phyloP scores from a whole-genome alignment of 1,140 invertebrate species.

The Ctenoplectra terminalis region DNA sequence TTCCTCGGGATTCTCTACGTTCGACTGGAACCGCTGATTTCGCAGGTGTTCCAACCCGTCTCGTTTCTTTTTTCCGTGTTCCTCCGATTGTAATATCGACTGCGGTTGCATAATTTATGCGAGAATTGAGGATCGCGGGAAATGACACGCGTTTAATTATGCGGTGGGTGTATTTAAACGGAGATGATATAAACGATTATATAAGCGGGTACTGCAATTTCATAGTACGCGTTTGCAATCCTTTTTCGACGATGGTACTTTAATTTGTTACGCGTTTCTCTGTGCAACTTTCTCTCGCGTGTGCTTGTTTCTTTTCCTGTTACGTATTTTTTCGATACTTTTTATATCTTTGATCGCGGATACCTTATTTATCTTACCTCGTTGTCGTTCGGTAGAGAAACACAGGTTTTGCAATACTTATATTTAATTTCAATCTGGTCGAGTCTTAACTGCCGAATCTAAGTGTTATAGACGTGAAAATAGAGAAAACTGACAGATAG shows the following conservation, averaged over 20 bases:
- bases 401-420: too few species aligned
- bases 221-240: too few species aligned
- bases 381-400: too few species aligned
- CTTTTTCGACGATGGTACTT: not conserved
- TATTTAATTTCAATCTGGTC: too few species aligned
- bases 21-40: constrained; percentile 43
- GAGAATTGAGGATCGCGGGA: not conserved
- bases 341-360: not conserved
- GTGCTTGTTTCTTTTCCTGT: not conserved
- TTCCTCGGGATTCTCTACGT: constrained; percentile 38
- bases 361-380: too few species aligned
- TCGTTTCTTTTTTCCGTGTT: too few species aligned
- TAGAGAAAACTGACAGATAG: not conserved
- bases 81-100: not conserved
- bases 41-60: not conserved
- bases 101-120: not conserved
- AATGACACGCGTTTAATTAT: not conserved
- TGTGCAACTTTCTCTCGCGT: not conserved
- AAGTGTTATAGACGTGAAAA: not conserved
- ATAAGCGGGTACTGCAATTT: not conserved
- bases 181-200: not conserved
- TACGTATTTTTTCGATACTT: not conserved
- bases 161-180: not conserved
- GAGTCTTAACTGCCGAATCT: not conserved
- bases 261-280: not conserved